Evolutionary conservation across 2,888 invertebrate species (phyloP), one percentile per base, ranked within the genome.

Genomic region (Eristalis tenax): DNA sequence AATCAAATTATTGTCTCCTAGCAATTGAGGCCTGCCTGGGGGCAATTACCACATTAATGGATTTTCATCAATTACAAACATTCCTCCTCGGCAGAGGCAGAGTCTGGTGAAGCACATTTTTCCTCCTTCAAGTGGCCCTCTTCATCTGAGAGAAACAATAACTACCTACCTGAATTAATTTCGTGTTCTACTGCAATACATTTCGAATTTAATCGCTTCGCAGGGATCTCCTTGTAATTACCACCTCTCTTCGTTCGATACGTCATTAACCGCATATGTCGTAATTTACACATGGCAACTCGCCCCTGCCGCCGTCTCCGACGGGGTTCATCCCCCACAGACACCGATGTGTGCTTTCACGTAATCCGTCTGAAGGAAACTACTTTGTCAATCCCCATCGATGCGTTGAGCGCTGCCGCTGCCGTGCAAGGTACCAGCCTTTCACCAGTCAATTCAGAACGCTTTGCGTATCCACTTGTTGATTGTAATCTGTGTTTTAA

Each of bases 401-500:
- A 75, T 64, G 50, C 61, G 71, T 61, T 61, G 65, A 63, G 50
- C 71, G 28, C 75, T 66, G 23, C 70, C 65, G 38, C n/a, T 26
- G 26, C 26, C 26, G 26, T 59, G 59, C 40, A 75, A 71, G 18
- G 50, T 8, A 50, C 65, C 59, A 59, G 78, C 79, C 83, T 87
- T 87, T 87, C 79, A 50, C 76, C 83, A 83, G 86, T 11, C 83
- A 66, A 76, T 79, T 71, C 71, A 71, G 81, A 83, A 82, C 77
- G 74, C 75, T 79, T 76, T 83, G 87, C 83, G 86, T 86, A 86
- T 80, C 66, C 79, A 87, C 87, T 87, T 87, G 87, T 87, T 87
- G 87, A 87, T 87, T 83, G 83, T 87, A 87, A 87, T 87, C 87
- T 83, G 79, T 76, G 69, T 83, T 87, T 87, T 87, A 87, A 87